Evolutionary conservation across 2,113 vertebrate genomes (phyloP), one percentile per base, ranked within the genome.

Genomic region (Narcine bancroftii): DNA sequence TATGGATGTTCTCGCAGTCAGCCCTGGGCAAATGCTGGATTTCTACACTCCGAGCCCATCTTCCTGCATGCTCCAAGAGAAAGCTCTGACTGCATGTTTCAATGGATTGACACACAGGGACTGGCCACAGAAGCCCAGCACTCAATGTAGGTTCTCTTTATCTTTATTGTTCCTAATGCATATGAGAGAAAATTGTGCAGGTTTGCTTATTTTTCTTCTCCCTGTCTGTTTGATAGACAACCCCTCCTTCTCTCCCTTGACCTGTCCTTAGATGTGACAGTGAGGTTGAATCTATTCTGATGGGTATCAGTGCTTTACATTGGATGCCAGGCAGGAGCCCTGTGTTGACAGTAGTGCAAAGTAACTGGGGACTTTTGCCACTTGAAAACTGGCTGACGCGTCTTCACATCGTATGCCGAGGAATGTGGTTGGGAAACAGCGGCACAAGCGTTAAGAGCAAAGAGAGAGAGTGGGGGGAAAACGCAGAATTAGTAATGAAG

Each of bases 21-120:
- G 96, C 94, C 96, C 97, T 71, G 97, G 95, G 94, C 97, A 98
- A 93, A 96, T 97, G 95, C 94, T 97, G 96, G 97, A 98, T 96
- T 96, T 98, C 95, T 98, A 97, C 96, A 96, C 96, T 89, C 96
- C 97, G 94, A 97, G 97, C 93, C 97, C 97, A 92, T 98, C 97
- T 95, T 97, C 98, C 93, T 99, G 98, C 97, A 96, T 96, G 96
- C 96, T 97, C 94, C 97, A 97, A 96, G 98, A 98, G 94, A 98
- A 98, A 95, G 97, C 98, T 95, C 94, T 97, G 94, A 97, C 97
- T 95, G 97, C 96, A 94, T 97, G 97, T 96, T 97, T 98, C 96
- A 97, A 96, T 94, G 97, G 98, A 96, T 95, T 98, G 95, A 95
- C 97, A 94, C 97, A 97, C 95, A 94, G 96, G 93, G 97, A 98